phyloP scores from a whole-genome alignment of 2,797 vertebrate species.

The Neoniphon sammara region DNA sequence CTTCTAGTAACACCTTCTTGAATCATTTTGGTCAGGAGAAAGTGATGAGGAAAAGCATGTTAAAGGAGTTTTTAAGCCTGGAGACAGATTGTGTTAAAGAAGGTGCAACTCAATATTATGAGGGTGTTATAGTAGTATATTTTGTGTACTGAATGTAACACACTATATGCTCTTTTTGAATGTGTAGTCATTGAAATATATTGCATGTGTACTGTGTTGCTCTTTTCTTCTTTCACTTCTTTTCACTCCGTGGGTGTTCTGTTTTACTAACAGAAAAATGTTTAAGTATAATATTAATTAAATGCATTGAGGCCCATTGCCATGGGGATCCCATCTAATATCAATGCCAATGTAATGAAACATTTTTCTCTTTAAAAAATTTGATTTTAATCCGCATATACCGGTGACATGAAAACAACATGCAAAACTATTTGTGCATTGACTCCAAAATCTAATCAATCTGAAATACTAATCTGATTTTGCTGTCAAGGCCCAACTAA shows the following conservation, averaged over 20 bases:
- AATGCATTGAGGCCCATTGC: too few relatives aligned
- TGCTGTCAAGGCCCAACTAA: slow-evolving; percentile 60
- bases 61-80: too few relatives aligned
- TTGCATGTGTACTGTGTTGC: neutral
- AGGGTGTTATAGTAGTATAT: too few relatives aligned
- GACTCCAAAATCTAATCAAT: slow-evolving; percentile 56
- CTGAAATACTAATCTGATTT: slow-evolving; percentile 63
- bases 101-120: too few relatives aligned
- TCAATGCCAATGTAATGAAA: slow-evolving; percentile 25
- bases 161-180: neutral
- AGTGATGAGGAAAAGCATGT: too few relatives aligned
- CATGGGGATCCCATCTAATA: slow-evolving; percentile 20
- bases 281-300: too few relatives aligned
- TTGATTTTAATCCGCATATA: slow-evolving; percentile 13
- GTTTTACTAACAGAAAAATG: too few relatives aligned
- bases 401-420: slow-evolving; percentile 17
- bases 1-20: neutral
- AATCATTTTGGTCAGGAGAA: neutral
- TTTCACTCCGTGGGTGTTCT: too few relatives aligned
- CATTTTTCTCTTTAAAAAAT: slow-evolving; percentile 40
- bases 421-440: slow-evolving; percentile 26
- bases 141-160: too few relatives aligned
- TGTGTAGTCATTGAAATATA: neutral
- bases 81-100: too few relatives aligned
- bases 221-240: neutral